Base-by-base conservation (phyloP, 2,113 vertebrate genomes). In the Nothobranchius furzeri region DNA sequence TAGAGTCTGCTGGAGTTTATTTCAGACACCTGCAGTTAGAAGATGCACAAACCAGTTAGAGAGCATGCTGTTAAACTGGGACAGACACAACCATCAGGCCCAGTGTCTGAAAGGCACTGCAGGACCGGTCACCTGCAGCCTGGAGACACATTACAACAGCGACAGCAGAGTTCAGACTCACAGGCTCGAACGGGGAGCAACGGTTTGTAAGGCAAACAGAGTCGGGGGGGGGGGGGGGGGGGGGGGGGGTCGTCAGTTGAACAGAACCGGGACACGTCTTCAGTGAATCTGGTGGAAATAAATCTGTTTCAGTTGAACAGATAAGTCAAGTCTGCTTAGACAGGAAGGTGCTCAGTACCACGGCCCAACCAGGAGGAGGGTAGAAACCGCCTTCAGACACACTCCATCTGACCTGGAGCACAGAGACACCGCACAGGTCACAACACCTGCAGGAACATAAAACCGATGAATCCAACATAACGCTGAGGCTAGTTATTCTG, bases 121-220 rank as follows among this genome's bases (percentile, higher is more conserved):
- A 61, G 63, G 62, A 60, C 62, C 15, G 37, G 9, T 8, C 3
- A 7, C 54, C 57, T 59, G 66, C 66, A 53, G 57, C 57, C 42
- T 17, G 46, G 2, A 36, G n/a, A n/a, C 4, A 0, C 15, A 30
- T 30, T 30, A 30, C 30, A 1, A 30, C 30, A 20, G 20, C 20
- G 20, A 49, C 15, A 42, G 7, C 40, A 42, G 40, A 45, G 48
- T 20, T 20, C 13, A n/a, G 48, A 14, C 30, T 42, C 62, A 73
- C 79, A 64, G 20, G 54, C 45, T 59, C 40, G 20, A 55, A 73
- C 36, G 53, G 17, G 35, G 0, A 59, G 24, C 37, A 62, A 64
- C 60, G 24, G 64, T 78, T 62, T 1, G 42, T 78, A 78, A 82
- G 75, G 71, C 79, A 74, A 59, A 61, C 25, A 3, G 15, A 43